Evolutionary conservation across 1,140 invertebrate species (phyloP).

Genomic region (Apis laboriosa): DNA sequence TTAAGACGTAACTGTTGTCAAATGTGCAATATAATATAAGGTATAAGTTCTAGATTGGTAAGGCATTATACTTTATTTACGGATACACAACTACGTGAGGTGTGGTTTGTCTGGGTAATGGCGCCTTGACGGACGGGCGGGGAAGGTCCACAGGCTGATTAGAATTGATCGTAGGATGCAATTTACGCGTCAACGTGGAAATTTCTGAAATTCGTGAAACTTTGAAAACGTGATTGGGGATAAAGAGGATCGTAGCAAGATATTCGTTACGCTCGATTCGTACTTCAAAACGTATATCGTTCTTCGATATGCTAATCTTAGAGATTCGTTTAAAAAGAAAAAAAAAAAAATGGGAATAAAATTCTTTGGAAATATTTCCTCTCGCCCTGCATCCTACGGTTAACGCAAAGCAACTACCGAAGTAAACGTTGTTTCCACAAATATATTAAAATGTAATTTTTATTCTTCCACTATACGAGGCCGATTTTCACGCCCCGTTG

Average conservation of each 20-base stretch:
- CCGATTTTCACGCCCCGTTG: slow-evolving; percentile 26
- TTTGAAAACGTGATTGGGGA: neutral
- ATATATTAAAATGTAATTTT: slow-evolving; percentile 19
- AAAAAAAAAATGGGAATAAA: neutral
- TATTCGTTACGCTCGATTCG: neutral
- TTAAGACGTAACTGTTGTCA: slow-evolving; percentile 81
- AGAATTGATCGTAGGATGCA: neutral
- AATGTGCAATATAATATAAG: slow-evolving; percentile 81
- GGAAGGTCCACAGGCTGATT: neutral
- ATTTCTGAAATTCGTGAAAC: neutral
- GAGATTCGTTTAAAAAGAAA: neutral
- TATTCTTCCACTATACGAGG: slow-evolving; percentile 35
- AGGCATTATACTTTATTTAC: slow-evolving; percentile 76
- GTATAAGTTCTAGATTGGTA: slow-evolving; percentile 76
- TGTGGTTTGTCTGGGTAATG: slow-evolving; percentile 28
- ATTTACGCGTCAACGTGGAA: neutral
- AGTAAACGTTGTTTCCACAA: neutral
- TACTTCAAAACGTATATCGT: neutral
- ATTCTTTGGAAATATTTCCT: neutral
- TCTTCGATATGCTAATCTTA: neutral
- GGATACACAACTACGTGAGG: slow-evolving; percentile 55
- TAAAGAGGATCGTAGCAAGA: neutral
- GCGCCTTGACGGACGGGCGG: neutral
- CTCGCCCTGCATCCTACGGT: slow-evolving; percentile 10
- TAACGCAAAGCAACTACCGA: neutral